Base-by-base conservation (phyloP, 2,797 vertebrate genomes). In the Esox masquinongy region DNA sequence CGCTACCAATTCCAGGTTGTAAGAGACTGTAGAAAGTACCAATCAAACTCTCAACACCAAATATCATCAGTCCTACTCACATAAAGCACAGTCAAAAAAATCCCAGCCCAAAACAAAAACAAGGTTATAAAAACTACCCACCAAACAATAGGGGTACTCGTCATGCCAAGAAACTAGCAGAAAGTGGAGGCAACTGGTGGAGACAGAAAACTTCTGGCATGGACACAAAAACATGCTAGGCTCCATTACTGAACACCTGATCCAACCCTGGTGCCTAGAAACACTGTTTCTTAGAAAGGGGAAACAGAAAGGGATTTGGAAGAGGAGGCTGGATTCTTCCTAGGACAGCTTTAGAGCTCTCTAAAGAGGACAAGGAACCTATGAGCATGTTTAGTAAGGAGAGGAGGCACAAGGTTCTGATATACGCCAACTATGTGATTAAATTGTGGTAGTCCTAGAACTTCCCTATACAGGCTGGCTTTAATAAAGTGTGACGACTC, bases 231-330 rank as follows among this genome's bases (percentile, higher is more conserved):
- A 91, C 90, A 88, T 82, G 73, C 87, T 86, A 82, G 87, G 83
- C 90, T 90, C 86, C 86, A 90, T 90, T 91, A 87, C 83, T 77
- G 75, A 87, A 88, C 87, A 79, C 88, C 76, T 90, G 86, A 91
- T 92, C 87, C 87, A 90, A 80, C 84, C 78, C 82, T 88, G 82
- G 87, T 81, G 83, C 79, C 36, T 39, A 39, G 36, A 39, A 39
- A 39, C 36, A 39, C 36, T 39, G 87, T 39, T 39, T 39, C 36
- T 39, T 39, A 83, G 77, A 74, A 19, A 49, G 34, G 5, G 68
- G n/a, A 47, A 70, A 14, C 24, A 43, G 4, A 39, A 68, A 34
- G 19, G 66, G 9, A 34, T 34, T 31, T 22, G 68, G 49, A 43
- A 49, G 68, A 47, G 68, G 12, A 39, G 36, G 36, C 36, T 39